Evolutionary conservation across 2,113 vertebrate species (phyloP).

Genomic region (Cynopterus brachyotis): DNA sequence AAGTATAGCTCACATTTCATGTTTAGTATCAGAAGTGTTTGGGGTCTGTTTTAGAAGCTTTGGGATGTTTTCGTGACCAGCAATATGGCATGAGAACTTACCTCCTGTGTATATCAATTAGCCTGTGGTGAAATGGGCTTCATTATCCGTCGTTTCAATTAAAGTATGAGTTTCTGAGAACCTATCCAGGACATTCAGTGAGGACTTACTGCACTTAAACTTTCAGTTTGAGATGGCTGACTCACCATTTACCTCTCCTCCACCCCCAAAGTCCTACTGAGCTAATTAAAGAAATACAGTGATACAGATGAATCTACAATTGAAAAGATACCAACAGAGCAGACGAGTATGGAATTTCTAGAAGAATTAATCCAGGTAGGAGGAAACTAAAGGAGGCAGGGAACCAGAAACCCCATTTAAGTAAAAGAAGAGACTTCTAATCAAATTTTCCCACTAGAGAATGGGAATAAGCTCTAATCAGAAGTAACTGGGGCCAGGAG

Average conservation of each 20-base stretch:
- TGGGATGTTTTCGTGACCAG: not conserved
- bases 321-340: not conserved
- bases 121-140: not conserved
- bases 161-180: not conserved
- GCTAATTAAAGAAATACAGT: not conserved
- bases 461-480: not conserved
- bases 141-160: not conserved
- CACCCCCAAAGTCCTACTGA: not conserved
- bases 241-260: not conserved
- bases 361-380: not conserved
- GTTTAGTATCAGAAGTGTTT: not conserved
- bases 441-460: not conserved
- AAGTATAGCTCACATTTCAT: not conserved
- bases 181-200: not conserved
- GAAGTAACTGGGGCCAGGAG: not conserved
- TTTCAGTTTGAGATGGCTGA: not conserved
- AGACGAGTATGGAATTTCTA: not conserved
- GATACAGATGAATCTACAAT: not conserved
- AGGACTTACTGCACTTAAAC: not conserved
- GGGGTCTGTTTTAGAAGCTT: not conserved
- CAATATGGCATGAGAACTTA: not conserved
- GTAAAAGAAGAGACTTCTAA: not conserved
- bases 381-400: not conserved
- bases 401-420: not conserved
- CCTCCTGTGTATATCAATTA: not conserved